Base-by-base conservation (phyloP, 2,888 invertebrate genomes). In the Eupeodes luniger region DNA sequence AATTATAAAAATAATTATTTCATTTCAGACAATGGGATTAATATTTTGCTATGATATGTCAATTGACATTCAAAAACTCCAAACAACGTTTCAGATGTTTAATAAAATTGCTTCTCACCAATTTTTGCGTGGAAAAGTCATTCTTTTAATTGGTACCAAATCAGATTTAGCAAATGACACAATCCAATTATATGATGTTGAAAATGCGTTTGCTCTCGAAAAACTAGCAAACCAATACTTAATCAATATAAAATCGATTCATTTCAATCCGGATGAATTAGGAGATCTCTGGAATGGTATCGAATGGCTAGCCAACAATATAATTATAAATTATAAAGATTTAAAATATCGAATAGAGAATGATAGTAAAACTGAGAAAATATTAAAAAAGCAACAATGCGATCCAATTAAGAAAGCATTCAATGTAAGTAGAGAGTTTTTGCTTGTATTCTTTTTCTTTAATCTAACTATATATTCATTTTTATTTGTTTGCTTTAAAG, bases 41-140 rank as follows among this genome's bases (percentile, higher is more conserved):
- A 91, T 93, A 78, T 93, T 90, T 49, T 92, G 92, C 82, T 92
- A 92, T 11, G 92, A 93, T 76, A 90, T 93, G 69, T 91, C 92
- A 14, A 81, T 89, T 11, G 88, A 78, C 69, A 80, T 89, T 27
- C 89, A 90, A 1, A 69, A 90, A 59, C 77, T 93, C 64, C 74
- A 87, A 49, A 69, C 77, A 12, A 88, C 91, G 16, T 92, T 92
- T 81, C 80, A 85, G 7, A 76, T 91, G n/a, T 75, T 93, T 11
- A 89, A 90, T 36, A 87, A 83, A 14, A 90, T 91, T 47, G 77
- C 93, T n/a, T 83, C 89, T 10, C 91, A 92, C 86, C 88, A 90
- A 0, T 89, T 90, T 49, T 75, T 93, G 64, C 90, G 89, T 4
- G 93, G 93, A 49, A 93, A 93, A 74, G 91, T 93, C 0, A 90